A percentile compares a stretch with the other conserved stretches of the same genome.
Conservation (phyloP, 2,888 invertebrate species). For the Nymphalis polychloros region DNA sequence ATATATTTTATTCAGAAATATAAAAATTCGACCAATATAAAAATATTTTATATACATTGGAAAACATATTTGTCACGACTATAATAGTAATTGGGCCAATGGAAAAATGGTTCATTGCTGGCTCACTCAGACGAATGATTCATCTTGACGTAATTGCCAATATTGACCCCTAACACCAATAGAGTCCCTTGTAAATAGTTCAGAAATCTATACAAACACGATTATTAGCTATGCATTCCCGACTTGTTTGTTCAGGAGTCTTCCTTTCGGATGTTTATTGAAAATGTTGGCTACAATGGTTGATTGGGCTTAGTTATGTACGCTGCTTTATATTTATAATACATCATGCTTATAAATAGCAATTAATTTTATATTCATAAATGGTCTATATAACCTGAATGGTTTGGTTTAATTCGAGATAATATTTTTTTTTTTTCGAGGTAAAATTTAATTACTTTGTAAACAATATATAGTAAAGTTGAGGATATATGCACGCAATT, state of each 20-base stretch:
- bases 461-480: too few relatives aligned
- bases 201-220: constrained; percentile 23
- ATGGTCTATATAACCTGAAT: background rate
- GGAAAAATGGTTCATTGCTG: constrained; percentile 20
- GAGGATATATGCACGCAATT: background rate
- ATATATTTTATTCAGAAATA: too few relatives aligned
- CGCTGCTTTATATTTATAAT: background rate
- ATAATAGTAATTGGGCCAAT: constrained; percentile 1
- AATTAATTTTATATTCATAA: background rate
- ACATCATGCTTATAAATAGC: too few relatives aligned
- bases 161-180: constrained; percentile 25
- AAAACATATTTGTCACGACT: background rate
- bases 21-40: too few relatives aligned
- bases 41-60: too few relatives aligned
- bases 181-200: constrained; percentile 17
- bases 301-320: background rate
- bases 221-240: constrained; percentile 20
- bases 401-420: too few relatives aligned
- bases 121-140: constrained; percentile 26
- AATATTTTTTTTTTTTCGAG: background rate
- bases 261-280: background rate
- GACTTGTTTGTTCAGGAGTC: constrained; percentile 9
- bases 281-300: background rate
- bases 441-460: too few relatives aligned
- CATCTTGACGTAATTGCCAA: constrained; percentile 28